These are phyloP conservation scores for Halcyon smyrnensis DNA, from an alignment of 2,797 vertebrate species.

Conservation along the genomic window DNA sequence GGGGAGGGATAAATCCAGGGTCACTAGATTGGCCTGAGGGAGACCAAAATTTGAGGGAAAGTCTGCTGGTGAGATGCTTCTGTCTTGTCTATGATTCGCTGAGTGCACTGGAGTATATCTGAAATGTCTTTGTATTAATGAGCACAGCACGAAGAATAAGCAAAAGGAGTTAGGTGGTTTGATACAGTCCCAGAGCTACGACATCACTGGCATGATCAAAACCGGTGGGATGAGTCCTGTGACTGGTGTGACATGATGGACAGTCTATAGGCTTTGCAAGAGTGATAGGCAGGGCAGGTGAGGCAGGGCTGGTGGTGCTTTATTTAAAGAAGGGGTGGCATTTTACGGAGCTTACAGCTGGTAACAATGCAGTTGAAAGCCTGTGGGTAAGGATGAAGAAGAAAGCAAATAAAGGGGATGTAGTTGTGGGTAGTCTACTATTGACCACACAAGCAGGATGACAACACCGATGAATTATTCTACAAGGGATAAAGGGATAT, in stretches of 20 bases:
- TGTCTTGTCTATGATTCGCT: background rate
- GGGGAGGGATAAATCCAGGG: background rate
- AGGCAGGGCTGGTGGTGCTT: too few species aligned
- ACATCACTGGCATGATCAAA: too few species aligned
- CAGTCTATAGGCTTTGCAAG: background rate
- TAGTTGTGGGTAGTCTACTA: background rate
- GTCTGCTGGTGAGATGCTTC: background rate
- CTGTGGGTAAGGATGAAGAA: background rate
- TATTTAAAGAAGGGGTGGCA: background rate
- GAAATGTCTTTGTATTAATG: background rate
- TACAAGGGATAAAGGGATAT: background rate
- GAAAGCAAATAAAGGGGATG: background rate
- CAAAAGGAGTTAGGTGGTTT: background rate
- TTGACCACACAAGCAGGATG: background rate
- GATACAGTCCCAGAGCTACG: background rate
- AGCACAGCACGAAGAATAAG: background rate
- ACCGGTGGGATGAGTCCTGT: too few species aligned
- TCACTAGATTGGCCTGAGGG: background rate
- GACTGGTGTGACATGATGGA: too few species aligned
- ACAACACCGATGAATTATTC: background rate
- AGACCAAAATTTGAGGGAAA: too few species aligned
- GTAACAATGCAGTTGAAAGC: background rate
- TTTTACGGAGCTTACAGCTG: background rate
- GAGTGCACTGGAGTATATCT: background rate
- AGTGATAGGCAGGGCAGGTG: background rate